A percentile compares a stretch with the other conserved stretches of the same genome.
phyloP scores from a whole-genome alignment of 2,888 invertebrate genomes.

The Operophtera brumata region DNA sequence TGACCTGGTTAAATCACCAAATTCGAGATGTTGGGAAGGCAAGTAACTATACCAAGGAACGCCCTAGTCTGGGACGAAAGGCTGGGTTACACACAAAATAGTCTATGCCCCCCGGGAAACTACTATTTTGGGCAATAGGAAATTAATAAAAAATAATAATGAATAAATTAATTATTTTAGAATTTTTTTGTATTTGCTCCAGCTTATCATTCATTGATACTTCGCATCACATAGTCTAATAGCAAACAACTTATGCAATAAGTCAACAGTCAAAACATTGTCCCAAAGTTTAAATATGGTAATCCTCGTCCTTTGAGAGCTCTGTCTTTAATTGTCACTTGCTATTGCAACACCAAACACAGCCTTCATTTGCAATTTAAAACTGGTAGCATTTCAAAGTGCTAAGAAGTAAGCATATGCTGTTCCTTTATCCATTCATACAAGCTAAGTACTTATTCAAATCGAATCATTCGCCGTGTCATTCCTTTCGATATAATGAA shows the following conservation, averaged over 20 bases:
- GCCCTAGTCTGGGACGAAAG: too few relatives aligned
- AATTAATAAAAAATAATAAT: too few relatives aligned
- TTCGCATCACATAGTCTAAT: not conserved
- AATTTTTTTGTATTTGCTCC: too few relatives aligned
- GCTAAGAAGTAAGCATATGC: slow-evolving; percentile 12
- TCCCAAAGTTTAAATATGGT: slow-evolving; percentile 30
- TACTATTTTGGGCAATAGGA: too few relatives aligned
- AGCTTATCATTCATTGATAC: too few relatives aligned
- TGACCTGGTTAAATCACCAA: too few relatives aligned
- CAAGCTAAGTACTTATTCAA: slow-evolving; percentile 15
- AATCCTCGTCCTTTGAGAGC: slow-evolving; percentile 37
- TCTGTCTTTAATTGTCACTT: slow-evolving; percentile 48
- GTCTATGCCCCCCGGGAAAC: too few relatives aligned
- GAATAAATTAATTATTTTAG: too few relatives aligned
- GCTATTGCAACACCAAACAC: slow-evolving; percentile 37
- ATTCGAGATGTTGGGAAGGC: too few relatives aligned
- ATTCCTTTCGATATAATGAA: slow-evolving; percentile 38
- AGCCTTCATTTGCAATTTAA: slow-evolving; percentile 46
- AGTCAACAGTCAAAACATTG: slow-evolving; percentile 24
- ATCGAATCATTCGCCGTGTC: slow-evolving; percentile 35
- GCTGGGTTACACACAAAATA: too few relatives aligned
- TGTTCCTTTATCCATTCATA: slow-evolving; percentile 17
- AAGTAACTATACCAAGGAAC: too few relatives aligned
- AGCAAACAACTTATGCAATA: slow-evolving; percentile 14
- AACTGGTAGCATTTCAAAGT: slow-evolving; percentile 33